A percentile compares a stretch with the other conserved stretches of the same genome.
Conservation (phyloP, 1,140 invertebrate species). For the Mycetomoellerius zeteki region DNA sequence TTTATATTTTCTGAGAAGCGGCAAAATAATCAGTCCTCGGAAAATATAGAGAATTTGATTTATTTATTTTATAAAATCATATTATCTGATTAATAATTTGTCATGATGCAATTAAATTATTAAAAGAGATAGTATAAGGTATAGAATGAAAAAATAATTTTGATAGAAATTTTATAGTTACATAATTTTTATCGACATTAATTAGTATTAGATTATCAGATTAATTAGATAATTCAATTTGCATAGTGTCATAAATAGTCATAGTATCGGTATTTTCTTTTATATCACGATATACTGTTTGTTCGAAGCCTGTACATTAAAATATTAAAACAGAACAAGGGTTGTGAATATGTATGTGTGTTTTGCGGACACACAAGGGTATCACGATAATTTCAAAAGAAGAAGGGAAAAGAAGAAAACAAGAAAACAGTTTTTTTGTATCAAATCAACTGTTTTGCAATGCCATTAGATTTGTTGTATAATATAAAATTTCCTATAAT, state of each 20-base stretch:
- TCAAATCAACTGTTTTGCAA: conserved; percentile 17
- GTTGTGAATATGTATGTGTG: background rate
- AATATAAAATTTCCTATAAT: conserved; percentile 21
- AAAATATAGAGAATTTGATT: background rate
- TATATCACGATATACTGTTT: background rate
- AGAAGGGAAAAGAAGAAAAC: background rate
- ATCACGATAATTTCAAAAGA: background rate
- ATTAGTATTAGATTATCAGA: conserved; percentile 16
- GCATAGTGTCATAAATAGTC: background rate
- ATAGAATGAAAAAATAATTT: conserved; percentile 11
- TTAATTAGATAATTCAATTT: conserved; percentile 22
- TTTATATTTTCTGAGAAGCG: no score
- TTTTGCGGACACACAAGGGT: background rate
- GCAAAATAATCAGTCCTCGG: background rate
- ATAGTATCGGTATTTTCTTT: background rate
- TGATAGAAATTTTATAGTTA: conserved; percentile 22
- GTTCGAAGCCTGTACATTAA: background rate
- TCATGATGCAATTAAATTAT: background rate
- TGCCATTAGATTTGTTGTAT: background rate
- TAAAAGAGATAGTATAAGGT: background rate
- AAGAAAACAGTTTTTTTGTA: background rate
- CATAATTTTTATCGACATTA: conserved; percentile 13
- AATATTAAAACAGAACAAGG: conserved; percentile 6
- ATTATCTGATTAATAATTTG: background rate
- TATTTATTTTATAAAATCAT: background rate